Conservation (phyloP, 2,113 vertebrate species). For the Balaenoptera acutorostrata region DNA sequence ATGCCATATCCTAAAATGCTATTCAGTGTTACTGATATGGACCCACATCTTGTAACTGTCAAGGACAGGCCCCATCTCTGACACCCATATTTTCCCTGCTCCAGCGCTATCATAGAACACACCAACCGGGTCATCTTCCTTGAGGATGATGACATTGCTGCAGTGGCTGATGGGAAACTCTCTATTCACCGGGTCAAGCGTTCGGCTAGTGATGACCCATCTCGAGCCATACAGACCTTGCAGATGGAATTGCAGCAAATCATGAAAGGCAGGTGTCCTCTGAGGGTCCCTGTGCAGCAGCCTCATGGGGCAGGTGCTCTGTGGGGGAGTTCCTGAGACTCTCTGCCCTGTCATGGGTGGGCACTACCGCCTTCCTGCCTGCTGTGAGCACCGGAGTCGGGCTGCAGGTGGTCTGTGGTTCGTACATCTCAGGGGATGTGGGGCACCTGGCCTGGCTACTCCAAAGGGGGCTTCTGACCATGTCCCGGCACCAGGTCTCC, state of each 20-base stretch:
- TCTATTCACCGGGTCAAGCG: slow-evolving; percentile 92
- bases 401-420: neutral
- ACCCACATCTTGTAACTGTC: neutral
- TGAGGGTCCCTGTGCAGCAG: neutral
- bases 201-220: slow-evolving; percentile 88
- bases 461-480: neutral
- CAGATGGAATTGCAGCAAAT: slow-evolving; percentile 98
- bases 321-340: neutral
- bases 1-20: neutral
- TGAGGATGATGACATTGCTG: slow-evolving; percentile 94
- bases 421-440: too few relatives aligned
- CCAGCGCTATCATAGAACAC: slow-evolving; percentile 95
- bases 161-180: slow-evolving; percentile 89
- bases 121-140: slow-evolving; percentile 96
- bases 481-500: neutral
- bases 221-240: slow-evolving; percentile 92
- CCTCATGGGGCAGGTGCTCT: neutral
- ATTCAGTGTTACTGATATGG: too few relatives aligned
- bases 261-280: slow-evolving; percentile 90
- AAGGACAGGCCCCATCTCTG: neutral
- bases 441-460: neutral
- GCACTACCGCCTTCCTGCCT: neutral
- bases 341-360: too few relatives aligned
- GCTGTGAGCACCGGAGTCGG: neutral
- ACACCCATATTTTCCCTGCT: neutral